Conservation (phyloP, 2,888 invertebrate genomes). For the Nebria brevicollis region DNA sequence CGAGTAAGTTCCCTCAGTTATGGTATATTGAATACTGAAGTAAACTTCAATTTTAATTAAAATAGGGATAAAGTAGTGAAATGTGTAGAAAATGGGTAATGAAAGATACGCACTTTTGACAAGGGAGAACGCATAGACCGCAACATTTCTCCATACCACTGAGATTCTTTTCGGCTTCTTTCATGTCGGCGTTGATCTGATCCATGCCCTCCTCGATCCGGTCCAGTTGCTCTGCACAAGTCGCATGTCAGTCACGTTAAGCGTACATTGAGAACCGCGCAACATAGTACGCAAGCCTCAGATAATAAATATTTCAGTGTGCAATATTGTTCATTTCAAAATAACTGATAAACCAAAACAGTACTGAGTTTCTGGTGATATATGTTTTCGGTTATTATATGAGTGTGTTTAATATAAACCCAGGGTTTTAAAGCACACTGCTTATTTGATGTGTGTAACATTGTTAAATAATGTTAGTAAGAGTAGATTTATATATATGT, state of each 20-base stretch:
- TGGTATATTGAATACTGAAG: no score
- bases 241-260: conserved; percentile 40
- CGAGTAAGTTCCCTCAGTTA: not conserved
- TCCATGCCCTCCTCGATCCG: conserved; percentile 99
- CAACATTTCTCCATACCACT: conserved; percentile 99
- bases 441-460: conserved; percentile 6
- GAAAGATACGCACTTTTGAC: conserved; percentile 86
- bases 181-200: conserved; percentile 99
- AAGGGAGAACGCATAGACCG: conserved; percentile 97
- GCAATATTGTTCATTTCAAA: conserved; percentile 16
- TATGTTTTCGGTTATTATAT: conserved; percentile 5
- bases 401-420: conserved; percentile 10
- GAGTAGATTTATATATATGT: not conserved
- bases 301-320: not conserved
- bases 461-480: not conserved
- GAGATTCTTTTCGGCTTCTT: conserved; percentile 98
- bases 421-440: conserved; percentile 5
- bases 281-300: conserved; percentile 39
- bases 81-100: conserved; percentile 8
- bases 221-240: conserved; percentile 94
- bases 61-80: no score
- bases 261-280: conserved; percentile 31
- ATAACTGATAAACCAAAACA: not conserved
- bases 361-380: not conserved
- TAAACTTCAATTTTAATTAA: no score